Evolutionary conservation across 1,140 invertebrate genomes (phyloP).

Genomic region (Danaus melanippus): DNA sequence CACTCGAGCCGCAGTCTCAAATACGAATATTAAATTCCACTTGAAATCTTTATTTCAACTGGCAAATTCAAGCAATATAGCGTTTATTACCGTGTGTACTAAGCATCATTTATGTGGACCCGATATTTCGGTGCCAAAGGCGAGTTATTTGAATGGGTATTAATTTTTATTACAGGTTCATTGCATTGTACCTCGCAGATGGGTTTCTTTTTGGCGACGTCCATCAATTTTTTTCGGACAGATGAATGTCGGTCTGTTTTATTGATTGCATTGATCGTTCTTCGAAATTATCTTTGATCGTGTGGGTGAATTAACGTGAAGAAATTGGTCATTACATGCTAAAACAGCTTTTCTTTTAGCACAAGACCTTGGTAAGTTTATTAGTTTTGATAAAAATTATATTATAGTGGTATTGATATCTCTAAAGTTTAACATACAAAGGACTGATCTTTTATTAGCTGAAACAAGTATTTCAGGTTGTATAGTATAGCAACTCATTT

Average conservation of each 20-base stretch:
- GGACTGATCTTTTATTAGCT: too few species aligned
- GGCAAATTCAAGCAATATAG: conserved; percentile 42
- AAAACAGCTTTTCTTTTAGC: conserved; percentile 3
- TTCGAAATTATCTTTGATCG: conserved; percentile 47
- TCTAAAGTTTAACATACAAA: too few species aligned
- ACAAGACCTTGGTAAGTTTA: too few species aligned
- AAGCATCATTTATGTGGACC: conserved; percentile 32
- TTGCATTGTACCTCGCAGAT: conserved; percentile 54
- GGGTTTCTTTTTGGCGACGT: conserved; percentile 47
- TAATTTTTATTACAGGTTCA: conserved; percentile 68
- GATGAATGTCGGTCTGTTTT: conserved; percentile 52
- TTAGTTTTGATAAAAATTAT: too few species aligned
- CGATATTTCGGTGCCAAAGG: conserved; percentile 27
- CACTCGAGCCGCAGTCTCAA: conserved; percentile 55
- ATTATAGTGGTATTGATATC: too few species aligned
- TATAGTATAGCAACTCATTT: too few species aligned
- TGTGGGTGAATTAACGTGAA: conserved; percentile 31
- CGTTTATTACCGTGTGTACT: conserved; percentile 41
- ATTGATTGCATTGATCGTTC: conserved; percentile 40
- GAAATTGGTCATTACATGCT: conserved; percentile 31
- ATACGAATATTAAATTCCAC: conserved; percentile 71
- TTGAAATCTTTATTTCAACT: conserved; percentile 64
- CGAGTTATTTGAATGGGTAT: conserved; percentile 56
- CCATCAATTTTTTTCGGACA: conserved; percentile 63
- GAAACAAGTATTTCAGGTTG: too few species aligned